phyloP scores from a whole-genome alignment of 2,888 invertebrate species.

The Agrotis exclamationis region DNA sequence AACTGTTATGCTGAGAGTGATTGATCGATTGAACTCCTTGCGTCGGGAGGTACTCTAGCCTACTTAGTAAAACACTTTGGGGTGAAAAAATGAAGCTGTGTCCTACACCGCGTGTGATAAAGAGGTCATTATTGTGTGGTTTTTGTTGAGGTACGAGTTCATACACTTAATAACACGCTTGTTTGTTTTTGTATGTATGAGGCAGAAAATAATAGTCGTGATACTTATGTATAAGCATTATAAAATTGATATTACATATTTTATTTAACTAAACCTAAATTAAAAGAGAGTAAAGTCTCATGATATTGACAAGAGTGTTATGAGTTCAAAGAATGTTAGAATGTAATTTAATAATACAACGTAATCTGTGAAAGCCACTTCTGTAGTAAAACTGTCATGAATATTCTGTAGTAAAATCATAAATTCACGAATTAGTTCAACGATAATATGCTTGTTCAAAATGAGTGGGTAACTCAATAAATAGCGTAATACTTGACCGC shows the following conservation, averaged over 20 bases:
- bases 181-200: not conserved
- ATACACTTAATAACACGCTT: not conserved
- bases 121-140: constrained; percentile 38
- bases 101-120: constrained; percentile 56
- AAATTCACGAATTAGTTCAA: constrained; percentile 33
- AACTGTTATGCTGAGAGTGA: constrained; percentile 88
- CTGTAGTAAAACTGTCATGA: constrained; percentile 2
- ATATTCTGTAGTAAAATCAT: constrained; percentile 13
- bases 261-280: too few relatives aligned
- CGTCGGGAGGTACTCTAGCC: constrained; percentile 44
- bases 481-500: constrained; percentile 72
- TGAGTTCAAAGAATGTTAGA: too few relatives aligned
- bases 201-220: too few relatives aligned
- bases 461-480: constrained; percentile 54
- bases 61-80: constrained; percentile 57
- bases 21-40: constrained; percentile 83
- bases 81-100: constrained; percentile 58
- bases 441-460: constrained; percentile 12
- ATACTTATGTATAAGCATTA: too few relatives aligned
- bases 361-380: too few relatives aligned
- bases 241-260: too few relatives aligned
- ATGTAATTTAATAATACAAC: too few relatives aligned
- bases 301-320: too few relatives aligned
- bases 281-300: too few relatives aligned
- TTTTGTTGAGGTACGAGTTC: not conserved